Evolutionary conservation across 2,797 vertebrate species (phyloP), one percentile per base, ranked within the genome.

Genomic region (Poecilia gillii): DNA sequence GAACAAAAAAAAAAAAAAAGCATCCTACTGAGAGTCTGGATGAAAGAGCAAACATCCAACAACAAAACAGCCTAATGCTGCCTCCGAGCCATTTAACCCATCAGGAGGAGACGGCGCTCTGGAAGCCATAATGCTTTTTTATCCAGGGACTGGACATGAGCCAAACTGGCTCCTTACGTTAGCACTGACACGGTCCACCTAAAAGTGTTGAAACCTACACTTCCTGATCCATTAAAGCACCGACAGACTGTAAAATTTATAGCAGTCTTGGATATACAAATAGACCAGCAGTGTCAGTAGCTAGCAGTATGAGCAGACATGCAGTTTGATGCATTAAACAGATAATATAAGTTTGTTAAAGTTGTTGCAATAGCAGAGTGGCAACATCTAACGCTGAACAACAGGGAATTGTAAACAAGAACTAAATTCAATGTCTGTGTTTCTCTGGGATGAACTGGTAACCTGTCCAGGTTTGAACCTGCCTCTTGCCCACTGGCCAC

Each of bases 101-200:
- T 78, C 55, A 47, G 75, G 57, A 66, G 51, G 59, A 43, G 83
- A 31, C 51, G 23, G 36, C 16, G 49, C 11, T 76, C 8, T 73
- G 74, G 73, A 31, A 77, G 36, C 76, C 72, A 68, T 79, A 84
- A 87, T 81, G 6, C 39, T 0, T 55, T 51, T 51, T 62, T 28
- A 59, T 45, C 9, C 47, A 51, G 72, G 43, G 76, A 75, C 18
- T 66, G 85, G 84, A 75, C 70, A 59, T 9, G 2, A 78, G 85
- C 76, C 82, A 83, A 66, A 68, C 77, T 28, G 18, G 31, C 12
- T 74, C 18, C 39, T 55, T 47, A 70, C 39, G 62, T 6, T 71
- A 51, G 41, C 45, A 43, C 47, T 2, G 51, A 45, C 28, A 57
- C 5, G 31, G 59, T 36, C 62, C 33, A 36, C 33, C 62, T 41